Evolutionary conservation across 2,888 invertebrate genomes (phyloP).

Genomic region (Micoletzkya japonica): DNA sequence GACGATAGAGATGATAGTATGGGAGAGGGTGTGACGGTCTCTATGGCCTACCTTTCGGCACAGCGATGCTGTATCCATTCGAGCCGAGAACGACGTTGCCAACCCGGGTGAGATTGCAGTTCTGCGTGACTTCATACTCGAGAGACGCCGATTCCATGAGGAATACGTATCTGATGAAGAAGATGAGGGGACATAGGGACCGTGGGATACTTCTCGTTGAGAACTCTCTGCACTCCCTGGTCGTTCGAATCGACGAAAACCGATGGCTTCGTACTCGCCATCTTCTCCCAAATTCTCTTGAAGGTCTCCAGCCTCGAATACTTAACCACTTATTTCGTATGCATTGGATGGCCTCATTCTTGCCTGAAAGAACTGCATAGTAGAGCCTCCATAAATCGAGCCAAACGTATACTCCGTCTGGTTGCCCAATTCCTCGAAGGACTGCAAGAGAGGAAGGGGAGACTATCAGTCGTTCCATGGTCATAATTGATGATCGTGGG

Average conservation of each 20-base stretch:
- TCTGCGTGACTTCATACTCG: constrained; percentile 85
- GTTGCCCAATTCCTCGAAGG: constrained; percentile 81
- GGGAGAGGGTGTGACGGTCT: neutral
- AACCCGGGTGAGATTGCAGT: constrained; percentile 92
- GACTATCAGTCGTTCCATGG: neutral
- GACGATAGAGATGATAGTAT: neutral
- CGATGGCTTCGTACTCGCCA: constrained; percentile 71
- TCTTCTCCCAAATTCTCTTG: constrained; percentile 66
- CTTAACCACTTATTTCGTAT: constrained; percentile 28
- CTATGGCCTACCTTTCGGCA: constrained; percentile 78
- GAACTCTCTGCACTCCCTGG: constrained; percentile 84
- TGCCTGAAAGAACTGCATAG: constrained; percentile 79
- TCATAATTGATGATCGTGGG: neutral
- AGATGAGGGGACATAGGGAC: neutral
- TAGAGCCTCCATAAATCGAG: constrained; percentile 87
- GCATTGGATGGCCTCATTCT: constrained; percentile 25
- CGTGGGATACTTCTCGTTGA: constrained; percentile 83
- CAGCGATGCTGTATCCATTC: constrained; percentile 93
- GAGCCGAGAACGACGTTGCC: constrained; percentile 80
- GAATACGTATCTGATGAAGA: constrained; percentile 68
- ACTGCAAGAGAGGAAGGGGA: constrained; percentile 38
- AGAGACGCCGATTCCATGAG: constrained; percentile 98
- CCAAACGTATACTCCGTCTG: constrained; percentile 92
- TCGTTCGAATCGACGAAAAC: constrained; percentile 87
- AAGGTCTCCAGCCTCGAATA: constrained; percentile 66